Conservation (phyloP, 2,113 vertebrate species). For the Pangasianodon gigas region DNA sequence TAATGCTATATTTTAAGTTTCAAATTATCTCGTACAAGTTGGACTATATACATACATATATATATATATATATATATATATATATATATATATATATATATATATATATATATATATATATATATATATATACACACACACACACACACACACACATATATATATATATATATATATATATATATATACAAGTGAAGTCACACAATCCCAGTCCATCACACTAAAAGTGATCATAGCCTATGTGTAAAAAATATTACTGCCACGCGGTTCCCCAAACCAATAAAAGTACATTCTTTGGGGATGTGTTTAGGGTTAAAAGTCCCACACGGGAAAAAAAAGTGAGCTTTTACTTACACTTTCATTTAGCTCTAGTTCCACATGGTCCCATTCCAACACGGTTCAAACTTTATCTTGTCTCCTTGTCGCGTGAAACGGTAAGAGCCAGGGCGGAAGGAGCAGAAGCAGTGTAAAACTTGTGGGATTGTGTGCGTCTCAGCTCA, state of each 20-base stretch:
- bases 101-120: not conserved
- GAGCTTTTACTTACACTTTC: conserved; percentile 71
- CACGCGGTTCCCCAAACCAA: not conserved
- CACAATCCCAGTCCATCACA: not conserved
- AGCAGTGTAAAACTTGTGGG: conserved; percentile 63
- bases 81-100: not conserved
- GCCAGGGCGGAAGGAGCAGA: conserved; percentile 57
- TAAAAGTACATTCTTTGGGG: not conserved
- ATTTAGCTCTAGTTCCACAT: conserved; percentile 56
- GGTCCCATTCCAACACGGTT: conserved; percentile 54
- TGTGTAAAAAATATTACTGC: not conserved
- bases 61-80: not conserved
- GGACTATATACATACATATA: not conserved
- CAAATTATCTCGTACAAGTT: not conserved
- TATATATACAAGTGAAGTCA: not conserved
- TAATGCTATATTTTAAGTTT: too few relatives aligned
- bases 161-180: too few relatives aligned
- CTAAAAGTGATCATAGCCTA: not conserved
- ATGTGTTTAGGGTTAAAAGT: not conserved
- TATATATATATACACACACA: not conserved
- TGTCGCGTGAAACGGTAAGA: conserved; percentile 52
- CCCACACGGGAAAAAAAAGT: conserved; percentile 49
- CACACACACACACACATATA: too few relatives aligned
- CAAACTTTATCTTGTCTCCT: conserved; percentile 50
- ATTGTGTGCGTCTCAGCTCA: conserved; percentile 65